Evolutionary conservation across 2,888 invertebrate genomes (phyloP), one percentile per base, ranked within the genome.

Genomic region (Corbicula japonica): DNA sequence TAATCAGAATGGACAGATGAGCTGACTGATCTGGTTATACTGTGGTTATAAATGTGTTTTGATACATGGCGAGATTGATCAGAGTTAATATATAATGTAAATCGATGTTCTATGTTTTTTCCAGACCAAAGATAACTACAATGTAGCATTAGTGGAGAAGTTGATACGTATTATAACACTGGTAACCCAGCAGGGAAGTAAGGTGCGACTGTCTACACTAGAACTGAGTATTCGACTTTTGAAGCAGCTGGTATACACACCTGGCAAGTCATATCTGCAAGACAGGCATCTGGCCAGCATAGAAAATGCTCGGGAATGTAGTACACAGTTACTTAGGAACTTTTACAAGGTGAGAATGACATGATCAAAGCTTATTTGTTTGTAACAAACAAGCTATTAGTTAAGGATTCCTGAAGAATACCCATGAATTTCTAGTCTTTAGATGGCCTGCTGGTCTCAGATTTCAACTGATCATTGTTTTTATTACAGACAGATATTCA

Each of bases 161-260:
- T 94, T 98, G 62, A 95, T 98, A 90, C 95, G 96, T 58, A 97
- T 98, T 65, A 96, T 98, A 34, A 95, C 96, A 70, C 95, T 96
- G 69, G 97, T 97, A 85, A 97, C 97, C 94, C 97, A 98, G 94
- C 96, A 96, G 87, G 96, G 97, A 97, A 97, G 97, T 88, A 96
- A 96, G 92, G 97, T 99, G 30, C 96, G 99, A 8, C 95, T 99
- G 68, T 97, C 98, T 6, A 99, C 99, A 0, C 94, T 99, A 83
- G 98, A 99, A 93, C 95, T 99, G 89, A 96, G 97, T 50, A 95
- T 98, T 76, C 96, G 97, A 68, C 94, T 99, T 48, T 94, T 98
- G 72, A 94, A 96, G 91, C 96, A 96, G 93, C 93, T 97, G 90
- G 92, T 95, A 76, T 94, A 93, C 80, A 91, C 89, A 23, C 91